Conservation (phyloP, 2,797 vertebrate species). For the Sebastes taczanowskii region DNA sequence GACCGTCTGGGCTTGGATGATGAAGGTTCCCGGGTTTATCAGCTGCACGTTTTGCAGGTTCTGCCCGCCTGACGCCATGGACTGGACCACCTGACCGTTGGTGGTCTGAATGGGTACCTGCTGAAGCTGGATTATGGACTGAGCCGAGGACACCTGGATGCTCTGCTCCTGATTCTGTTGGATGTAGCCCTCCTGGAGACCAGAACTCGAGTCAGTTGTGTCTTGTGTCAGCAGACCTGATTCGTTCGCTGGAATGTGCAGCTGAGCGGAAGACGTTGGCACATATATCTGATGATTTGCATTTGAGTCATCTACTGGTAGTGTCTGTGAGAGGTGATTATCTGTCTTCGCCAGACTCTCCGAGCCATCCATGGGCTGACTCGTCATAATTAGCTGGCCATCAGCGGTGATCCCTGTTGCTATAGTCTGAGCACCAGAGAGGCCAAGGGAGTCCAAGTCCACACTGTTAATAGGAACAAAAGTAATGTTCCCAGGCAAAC, state of each 20-base stretch:
- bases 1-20: conserved; percentile 99
- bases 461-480: conserved; percentile 99
- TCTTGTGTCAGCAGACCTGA: conserved; percentile 92
- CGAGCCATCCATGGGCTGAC: conserved; percentile 90
- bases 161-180: conserved; percentile 92
- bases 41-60: conserved; percentile 96
- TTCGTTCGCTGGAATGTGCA: conserved; percentile 90
- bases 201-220: conserved; percentile 82
- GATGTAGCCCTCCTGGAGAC: conserved; percentile 91
- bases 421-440: conserved; percentile 97
- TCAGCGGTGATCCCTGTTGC: conserved; percentile 97
- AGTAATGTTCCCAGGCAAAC: conserved; percentile 97
- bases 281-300: conserved; percentile 94
- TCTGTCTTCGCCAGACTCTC: conserved; percentile 91
- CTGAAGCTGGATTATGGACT: conserved; percentile 94
- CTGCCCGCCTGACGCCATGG: conserved; percentile 86
- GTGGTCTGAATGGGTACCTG: conserved; percentile 90
- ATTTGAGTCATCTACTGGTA: conserved; percentile 87
- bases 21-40: conserved; percentile 98
- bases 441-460: conserved; percentile 97
- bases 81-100: conserved; percentile 93
- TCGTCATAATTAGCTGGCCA: conserved; percentile 94
- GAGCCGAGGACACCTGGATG: conserved; percentile 91
- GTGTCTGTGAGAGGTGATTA: conserved; percentile 90
- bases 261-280: conserved; percentile 94